Percentiles rank a stretch among this genome's conserved stretches.
Conservation (phyloP, 2,888 invertebrate genomes). For the Balanococcus diminutus region DNA sequence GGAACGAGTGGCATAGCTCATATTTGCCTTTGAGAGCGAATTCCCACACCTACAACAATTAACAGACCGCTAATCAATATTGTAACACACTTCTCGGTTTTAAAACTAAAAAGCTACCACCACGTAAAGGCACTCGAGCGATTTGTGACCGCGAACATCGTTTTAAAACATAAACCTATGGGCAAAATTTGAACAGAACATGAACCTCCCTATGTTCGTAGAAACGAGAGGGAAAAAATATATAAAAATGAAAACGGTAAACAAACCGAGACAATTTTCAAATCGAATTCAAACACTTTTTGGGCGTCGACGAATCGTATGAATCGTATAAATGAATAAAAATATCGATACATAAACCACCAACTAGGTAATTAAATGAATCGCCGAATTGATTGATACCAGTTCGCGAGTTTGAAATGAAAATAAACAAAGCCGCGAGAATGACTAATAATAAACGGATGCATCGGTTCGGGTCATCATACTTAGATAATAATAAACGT, state of each 20-base stretch:
- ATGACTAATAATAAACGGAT: neutral
- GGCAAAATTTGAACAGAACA: too few species aligned
- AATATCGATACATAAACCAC: neutral
- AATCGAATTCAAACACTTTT: too few species aligned
- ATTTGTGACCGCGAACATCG: neutral
- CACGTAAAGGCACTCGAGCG: neutral
- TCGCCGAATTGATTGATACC: neutral
- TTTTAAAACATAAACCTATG: too few species aligned
- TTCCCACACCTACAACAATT: too few species aligned
- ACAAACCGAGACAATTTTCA: too few species aligned
- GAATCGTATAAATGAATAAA: too few species aligned
- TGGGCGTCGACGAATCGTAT: too few species aligned
- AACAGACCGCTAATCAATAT: neutral
- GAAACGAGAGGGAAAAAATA: too few species aligned
- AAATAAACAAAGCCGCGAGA: neutral
- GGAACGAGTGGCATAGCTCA: slow-evolving; percentile 43
- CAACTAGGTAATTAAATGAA: neutral
- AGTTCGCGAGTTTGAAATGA: neutral
- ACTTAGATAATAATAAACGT: too few species aligned
- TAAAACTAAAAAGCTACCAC: neutral
- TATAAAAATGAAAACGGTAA: too few species aligned
- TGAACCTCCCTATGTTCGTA: too few species aligned
- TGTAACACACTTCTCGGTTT: neutral
- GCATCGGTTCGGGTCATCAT: too few species aligned
- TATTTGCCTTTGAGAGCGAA: neutral